phyloP scores from a whole-genome alignment of 2,888 invertebrate genomes.

The Epirrhoe tristata region DNA sequence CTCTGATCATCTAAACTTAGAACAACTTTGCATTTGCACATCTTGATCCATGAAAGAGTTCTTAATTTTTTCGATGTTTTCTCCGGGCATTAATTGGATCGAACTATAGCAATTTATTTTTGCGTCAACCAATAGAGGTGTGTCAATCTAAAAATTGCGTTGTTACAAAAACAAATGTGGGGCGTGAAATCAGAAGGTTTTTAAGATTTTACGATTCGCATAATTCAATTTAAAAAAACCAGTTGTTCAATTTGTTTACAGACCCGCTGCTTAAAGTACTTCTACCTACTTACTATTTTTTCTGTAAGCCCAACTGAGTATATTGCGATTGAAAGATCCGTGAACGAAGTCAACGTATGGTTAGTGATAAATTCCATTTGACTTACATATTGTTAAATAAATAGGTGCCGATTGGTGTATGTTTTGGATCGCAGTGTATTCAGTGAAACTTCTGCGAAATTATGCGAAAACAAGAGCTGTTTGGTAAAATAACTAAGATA shows the following conservation, averaged over 20 bases:
- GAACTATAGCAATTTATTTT: conserved; percentile 10
- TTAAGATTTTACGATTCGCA: no score
- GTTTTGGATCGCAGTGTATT: conserved; percentile 22
- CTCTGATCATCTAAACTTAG: no score
- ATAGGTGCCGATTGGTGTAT: conserved; percentile 24
- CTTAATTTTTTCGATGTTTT: neutral
- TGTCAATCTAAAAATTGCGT: conserved; percentile 11
- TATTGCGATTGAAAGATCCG: neutral
- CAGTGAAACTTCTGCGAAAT: conserved; percentile 26
- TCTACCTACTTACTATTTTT: neutral
- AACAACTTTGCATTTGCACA: no score
- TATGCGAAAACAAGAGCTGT: conserved; percentile 5
- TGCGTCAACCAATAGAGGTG: conserved; percentile 16
- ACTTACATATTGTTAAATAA: conserved; percentile 35
- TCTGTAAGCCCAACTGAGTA: neutral
- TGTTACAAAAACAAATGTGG: neutral
- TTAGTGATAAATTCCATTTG: neutral
- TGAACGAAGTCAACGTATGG: no score
- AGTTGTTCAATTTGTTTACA: no score
- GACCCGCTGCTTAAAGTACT: no score
- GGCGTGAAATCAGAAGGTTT: neutral
- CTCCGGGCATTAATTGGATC: conserved; percentile 4
- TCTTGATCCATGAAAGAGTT: neutral
- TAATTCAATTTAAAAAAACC: no score
- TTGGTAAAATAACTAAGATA: conserved; percentile 2